phyloP scores from a whole-genome alignment of 1,140 invertebrate species.

The Brachionus manjavacas region DNA sequence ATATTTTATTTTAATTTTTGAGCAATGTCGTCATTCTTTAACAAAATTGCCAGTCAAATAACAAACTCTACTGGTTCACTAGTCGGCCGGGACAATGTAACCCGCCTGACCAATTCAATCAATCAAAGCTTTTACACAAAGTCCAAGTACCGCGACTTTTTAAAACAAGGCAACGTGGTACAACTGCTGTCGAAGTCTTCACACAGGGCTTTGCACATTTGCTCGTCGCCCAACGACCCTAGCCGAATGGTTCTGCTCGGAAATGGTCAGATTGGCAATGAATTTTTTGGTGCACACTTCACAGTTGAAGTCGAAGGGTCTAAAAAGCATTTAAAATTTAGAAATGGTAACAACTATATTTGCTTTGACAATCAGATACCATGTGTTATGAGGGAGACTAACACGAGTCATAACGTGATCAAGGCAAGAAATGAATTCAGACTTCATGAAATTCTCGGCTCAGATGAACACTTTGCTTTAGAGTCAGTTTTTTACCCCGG shows the following conservation, averaged over 20 bases:
- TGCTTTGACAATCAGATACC: constrained; percentile 31
- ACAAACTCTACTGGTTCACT: background rate
- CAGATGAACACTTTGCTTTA: constrained; percentile 27
- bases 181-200: constrained; percentile 8
- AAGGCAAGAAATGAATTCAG: constrained; percentile 33
- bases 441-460: constrained; percentile 29
- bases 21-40: constrained; percentile 32
- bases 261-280: constrained; percentile 29
- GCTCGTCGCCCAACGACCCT: constrained; percentile 2
- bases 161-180: constrained; percentile 15
- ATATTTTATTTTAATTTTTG: background rate
- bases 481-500: constrained; percentile 35
- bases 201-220: constrained; percentile 12
- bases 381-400: constrained; percentile 4
- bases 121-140: background rate
- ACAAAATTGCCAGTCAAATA: constrained; percentile 24
- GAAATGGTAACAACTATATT: constrained; percentile 16
- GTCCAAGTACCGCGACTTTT: constrained; percentile 33
- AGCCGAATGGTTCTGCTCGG: constrained; percentile 14
- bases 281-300: background rate
- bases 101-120: background rate
- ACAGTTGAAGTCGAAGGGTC: background rate
- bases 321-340: constrained; percentile 28
- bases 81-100: constrained; percentile 16
- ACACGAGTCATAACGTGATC: background rate